These are phyloP conservation scores for Rhipidura dahli DNA, from an alignment of 2,113 vertebrate species.

Conservation along the genomic window DNA sequence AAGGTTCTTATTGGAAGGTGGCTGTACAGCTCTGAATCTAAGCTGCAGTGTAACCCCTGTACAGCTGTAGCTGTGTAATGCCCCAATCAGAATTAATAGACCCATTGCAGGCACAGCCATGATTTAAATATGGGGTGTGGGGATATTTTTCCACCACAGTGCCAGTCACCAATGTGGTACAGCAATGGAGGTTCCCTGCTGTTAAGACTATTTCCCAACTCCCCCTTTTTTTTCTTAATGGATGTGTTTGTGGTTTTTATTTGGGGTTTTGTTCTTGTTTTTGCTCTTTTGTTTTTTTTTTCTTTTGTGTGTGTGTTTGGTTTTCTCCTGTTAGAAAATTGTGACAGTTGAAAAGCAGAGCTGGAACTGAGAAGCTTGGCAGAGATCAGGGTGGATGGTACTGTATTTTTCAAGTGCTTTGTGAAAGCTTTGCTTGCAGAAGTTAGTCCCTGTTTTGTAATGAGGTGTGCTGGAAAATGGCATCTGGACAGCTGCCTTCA, in stretches of 20 bases:
- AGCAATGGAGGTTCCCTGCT: not conserved
- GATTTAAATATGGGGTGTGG: not conserved
- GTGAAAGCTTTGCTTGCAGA: not conserved
- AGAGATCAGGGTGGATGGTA: not conserved
- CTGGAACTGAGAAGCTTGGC: not conserved
- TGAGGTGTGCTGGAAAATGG: not conserved
- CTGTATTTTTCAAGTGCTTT: not conserved
- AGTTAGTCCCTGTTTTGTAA: not conserved
- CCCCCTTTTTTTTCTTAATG: too few relatives aligned
- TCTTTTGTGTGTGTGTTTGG: not conserved
- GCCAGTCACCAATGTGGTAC: too few relatives aligned
- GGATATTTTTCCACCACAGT: not conserved
- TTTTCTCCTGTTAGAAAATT: not conserved
- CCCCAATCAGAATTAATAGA: not conserved
- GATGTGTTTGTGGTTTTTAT: not conserved
- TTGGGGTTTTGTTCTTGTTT: not conserved
- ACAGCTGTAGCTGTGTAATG: not conserved
- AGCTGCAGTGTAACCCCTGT: not conserved
- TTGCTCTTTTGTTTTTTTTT: not conserved
- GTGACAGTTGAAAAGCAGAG: not conserved
- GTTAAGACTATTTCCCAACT: not conserved
- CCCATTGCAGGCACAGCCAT: not conserved
- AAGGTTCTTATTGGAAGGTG: not conserved
- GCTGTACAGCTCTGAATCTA: fast-evolving
- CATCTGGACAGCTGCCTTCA: not conserved